Conservation (phyloP, 2,113 vertebrate species). For the Capra hircus region DNA sequence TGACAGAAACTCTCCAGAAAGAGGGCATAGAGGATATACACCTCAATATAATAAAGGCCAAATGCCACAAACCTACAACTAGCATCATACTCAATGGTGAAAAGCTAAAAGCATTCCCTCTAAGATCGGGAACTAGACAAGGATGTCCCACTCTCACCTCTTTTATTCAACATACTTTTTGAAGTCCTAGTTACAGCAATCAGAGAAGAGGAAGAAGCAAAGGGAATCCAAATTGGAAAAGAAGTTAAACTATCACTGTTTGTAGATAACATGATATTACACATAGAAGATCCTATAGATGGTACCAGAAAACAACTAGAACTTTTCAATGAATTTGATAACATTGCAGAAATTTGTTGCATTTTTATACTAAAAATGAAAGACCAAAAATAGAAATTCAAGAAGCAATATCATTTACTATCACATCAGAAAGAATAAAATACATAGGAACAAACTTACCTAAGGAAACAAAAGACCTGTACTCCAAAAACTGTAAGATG, state of each 20-base stretch:
- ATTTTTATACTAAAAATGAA: not conserved
- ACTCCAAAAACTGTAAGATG: not conserved
- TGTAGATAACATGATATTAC: not conserved
- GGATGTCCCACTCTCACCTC: not conserved
- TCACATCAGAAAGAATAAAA: not conserved
- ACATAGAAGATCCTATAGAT: not conserved
- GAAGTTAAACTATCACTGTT: not conserved
- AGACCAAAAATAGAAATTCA: not conserved
- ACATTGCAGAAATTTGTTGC: not conserved
- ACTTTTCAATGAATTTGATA: not conserved
- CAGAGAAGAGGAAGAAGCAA: not conserved
- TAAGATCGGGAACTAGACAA: not conserved
- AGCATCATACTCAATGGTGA: not conserved
- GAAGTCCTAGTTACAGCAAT: not conserved
- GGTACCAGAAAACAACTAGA: not conserved
- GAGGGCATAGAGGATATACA: not conserved
- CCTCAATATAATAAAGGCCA: not conserved
- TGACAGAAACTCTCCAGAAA: not conserved
- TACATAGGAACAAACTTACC: not conserved
- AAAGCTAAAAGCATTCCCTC: not conserved
- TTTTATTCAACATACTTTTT: not conserved
- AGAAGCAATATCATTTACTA: not conserved
- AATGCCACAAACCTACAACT: not conserved
- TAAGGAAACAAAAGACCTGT: not conserved
- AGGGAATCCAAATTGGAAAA: not conserved